Percentiles rank a stretch among this genome's conserved stretches.
Conservation (phyloP, 1,140 invertebrate species). For the Microvelia longipes region DNA sequence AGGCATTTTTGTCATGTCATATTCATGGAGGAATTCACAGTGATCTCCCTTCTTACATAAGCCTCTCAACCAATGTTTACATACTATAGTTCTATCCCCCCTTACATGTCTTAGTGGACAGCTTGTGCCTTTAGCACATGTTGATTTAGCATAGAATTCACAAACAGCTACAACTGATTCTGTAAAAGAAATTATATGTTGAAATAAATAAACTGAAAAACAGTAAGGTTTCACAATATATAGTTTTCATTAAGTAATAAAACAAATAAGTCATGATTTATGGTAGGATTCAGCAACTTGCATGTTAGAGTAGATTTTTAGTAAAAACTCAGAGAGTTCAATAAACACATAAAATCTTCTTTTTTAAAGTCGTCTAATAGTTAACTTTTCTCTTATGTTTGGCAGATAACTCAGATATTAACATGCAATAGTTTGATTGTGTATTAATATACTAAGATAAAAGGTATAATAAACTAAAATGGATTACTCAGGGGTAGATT, state of each 20-base stretch:
- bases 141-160: conserved; percentile 70
- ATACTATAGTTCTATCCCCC: conserved; percentile 96
- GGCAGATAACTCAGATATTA: too few relatives aligned
- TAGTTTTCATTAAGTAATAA: too few relatives aligned
- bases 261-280: neutral
- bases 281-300: neutral
- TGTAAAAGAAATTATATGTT: conserved; percentile 34
- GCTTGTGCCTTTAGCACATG: conserved; percentile 69
- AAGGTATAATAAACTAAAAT: too few relatives aligned
- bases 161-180: conserved; percentile 93
- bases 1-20: conserved; percentile 99
- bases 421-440: too few relatives aligned
- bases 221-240: neutral
- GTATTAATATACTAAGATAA: too few relatives aligned
- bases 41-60: conserved; percentile 99
- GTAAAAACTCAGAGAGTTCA: too few relatives aligned
- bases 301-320: too few relatives aligned
- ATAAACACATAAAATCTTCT: too few relatives aligned
- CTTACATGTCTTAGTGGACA: conserved; percentile 95
- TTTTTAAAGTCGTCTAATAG: too few relatives aligned
- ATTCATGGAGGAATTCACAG: conserved; percentile 99
- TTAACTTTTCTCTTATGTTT: too few relatives aligned
- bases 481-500: too few relatives aligned
- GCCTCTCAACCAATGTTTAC: conserved; percentile 98
- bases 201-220: neutral